Evolutionary conservation across 2,888 invertebrate genomes (phyloP).

Genomic region (Stenchaetothrips biformis): DNA sequence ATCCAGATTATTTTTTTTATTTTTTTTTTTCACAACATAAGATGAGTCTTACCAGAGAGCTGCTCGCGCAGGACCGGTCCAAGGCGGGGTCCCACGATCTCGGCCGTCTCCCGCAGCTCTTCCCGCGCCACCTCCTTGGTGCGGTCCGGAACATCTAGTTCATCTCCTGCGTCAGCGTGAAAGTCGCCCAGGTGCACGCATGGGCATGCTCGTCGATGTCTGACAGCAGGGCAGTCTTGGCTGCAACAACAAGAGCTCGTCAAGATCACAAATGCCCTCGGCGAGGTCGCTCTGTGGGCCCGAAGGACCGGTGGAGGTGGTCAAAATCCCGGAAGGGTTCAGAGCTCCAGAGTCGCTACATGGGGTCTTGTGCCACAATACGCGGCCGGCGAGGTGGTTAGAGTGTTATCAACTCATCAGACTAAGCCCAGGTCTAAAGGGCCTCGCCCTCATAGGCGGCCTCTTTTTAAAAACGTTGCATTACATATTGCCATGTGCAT

Average conservation of each 20-base stretch:
- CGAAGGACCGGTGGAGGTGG: too few relatives aligned
- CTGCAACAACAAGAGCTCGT: constrained; percentile 28
- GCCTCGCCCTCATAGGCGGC: too few relatives aligned
- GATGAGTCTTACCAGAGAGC: constrained; percentile 55
- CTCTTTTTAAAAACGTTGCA: too few relatives aligned
- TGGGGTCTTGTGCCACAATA: too few relatives aligned
- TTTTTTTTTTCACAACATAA: neutral
- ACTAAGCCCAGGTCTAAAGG: too few relatives aligned
- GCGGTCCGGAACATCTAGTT: neutral
- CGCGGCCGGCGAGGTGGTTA: too few relatives aligned
- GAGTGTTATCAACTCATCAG: too few relatives aligned
- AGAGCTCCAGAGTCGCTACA: too few relatives aligned
- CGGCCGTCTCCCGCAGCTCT: constrained; percentile 68
- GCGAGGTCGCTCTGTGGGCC: too few relatives aligned
- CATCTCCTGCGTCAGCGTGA: neutral
- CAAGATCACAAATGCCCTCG: neutral
- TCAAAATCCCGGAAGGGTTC: too few relatives aligned
- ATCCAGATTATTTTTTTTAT: neutral
- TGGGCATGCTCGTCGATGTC: constrained; percentile 20
- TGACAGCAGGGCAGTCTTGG: constrained; percentile 19
- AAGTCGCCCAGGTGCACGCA: constrained; percentile 10
- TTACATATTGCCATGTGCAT: too few relatives aligned
- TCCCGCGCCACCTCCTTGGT: constrained; percentile 56
- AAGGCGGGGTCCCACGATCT: constrained; percentile 57
- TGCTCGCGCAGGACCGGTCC: constrained; percentile 52